These are phyloP conservation scores for Sandelia bainsii DNA, from an alignment of 2,797 vertebrate species.

Conservation along the genomic window DNA sequence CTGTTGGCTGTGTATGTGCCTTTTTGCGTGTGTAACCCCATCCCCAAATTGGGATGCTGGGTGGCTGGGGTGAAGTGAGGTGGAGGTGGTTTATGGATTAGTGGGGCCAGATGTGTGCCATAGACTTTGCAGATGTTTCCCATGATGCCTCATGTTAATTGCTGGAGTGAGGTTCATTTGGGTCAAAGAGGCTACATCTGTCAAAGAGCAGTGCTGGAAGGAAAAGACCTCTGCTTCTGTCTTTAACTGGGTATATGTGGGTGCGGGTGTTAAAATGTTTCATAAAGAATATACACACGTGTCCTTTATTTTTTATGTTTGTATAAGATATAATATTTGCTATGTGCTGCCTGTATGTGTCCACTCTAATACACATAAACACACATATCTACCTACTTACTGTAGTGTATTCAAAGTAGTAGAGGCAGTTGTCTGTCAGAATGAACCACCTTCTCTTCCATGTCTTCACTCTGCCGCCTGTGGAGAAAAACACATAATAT, in stretches of 20 bases:
- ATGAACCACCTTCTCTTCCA: slow-evolving; percentile 99
- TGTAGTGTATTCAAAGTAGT: slow-evolving; percentile 94
- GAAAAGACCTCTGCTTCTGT: slow-evolving; percentile 36
- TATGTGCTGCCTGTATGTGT: background rate
- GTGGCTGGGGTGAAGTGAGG: slow-evolving; percentile 19
- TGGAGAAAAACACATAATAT: slow-evolving; percentile 25
- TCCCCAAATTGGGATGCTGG: slow-evolving; percentile 19
- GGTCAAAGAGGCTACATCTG: slow-evolving; percentile 66
- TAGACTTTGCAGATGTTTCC: slow-evolving; percentile 77
- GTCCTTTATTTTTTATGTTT: background rate
- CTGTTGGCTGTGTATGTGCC: slow-evolving; percentile 44
- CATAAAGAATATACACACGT: background rate
- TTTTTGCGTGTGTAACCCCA: background rate
- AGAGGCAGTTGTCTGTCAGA: slow-evolving; percentile 97
- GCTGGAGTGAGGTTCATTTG: slow-evolving; percentile 68
- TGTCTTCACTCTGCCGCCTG: slow-evolving; percentile 97
- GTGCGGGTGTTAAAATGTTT: background rate
- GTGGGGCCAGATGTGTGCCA: slow-evolving; percentile 73
- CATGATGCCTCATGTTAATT: slow-evolving; percentile 75
- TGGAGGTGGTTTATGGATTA: slow-evolving; percentile 55
- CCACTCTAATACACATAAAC: background rate
- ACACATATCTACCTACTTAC: slow-evolving; percentile 34
- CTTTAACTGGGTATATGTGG: slow-evolving; percentile 23
- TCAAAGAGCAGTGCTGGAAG: slow-evolving; percentile 55
- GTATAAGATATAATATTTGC: no score